A percentile compares a stretch with the other conserved stretches of the same genome.
These are phyloP conservation scores for Rhinopomastus cyanomelas DNA, from an alignment of 2,113 vertebrate genomes.

Conservation along the genomic window DNA sequence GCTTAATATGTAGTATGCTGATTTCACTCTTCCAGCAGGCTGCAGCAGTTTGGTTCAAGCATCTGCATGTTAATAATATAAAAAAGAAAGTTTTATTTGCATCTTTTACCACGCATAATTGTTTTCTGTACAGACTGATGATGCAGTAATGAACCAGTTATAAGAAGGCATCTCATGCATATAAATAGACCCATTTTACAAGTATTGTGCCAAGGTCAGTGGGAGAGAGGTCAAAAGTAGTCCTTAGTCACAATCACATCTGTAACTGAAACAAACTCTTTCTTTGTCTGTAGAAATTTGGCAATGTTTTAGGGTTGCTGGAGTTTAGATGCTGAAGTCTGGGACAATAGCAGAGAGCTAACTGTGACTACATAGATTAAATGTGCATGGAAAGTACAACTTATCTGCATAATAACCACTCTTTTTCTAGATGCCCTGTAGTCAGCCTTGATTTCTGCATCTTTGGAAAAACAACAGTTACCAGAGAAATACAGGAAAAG, in stretches of 20 bases:
- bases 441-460: neutral
- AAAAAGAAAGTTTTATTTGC: slow-evolving; percentile 9
- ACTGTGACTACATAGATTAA: neutral
- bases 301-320: slow-evolving; percentile 4
- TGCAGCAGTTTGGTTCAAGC: neutral
- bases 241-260: slow-evolving; percentile 58
- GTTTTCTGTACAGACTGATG: neutral
- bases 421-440: neutral
- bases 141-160: slow-evolving; percentile 7
- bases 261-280: slow-evolving; percentile 48
- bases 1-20: neutral
- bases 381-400: neutral
- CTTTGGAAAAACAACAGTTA: neutral
- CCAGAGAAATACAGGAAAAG: slow-evolving; percentile 3
- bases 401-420: neutral
- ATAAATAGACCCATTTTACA: slow-evolving; percentile 51
- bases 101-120: neutral
- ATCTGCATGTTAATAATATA: neutral
- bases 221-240: slow-evolving; percentile 45
- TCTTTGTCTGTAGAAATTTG: slow-evolving; percentile 46
- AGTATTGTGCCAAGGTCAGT: slow-evolving; percentile 54
- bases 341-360: neutral
- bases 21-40: neutral
- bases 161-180: slow-evolving; percentile 13
- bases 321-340: slow-evolving; percentile 53